Conservation (phyloP, 2,797 vertebrate species). For the Naso thynnoides region DNA sequence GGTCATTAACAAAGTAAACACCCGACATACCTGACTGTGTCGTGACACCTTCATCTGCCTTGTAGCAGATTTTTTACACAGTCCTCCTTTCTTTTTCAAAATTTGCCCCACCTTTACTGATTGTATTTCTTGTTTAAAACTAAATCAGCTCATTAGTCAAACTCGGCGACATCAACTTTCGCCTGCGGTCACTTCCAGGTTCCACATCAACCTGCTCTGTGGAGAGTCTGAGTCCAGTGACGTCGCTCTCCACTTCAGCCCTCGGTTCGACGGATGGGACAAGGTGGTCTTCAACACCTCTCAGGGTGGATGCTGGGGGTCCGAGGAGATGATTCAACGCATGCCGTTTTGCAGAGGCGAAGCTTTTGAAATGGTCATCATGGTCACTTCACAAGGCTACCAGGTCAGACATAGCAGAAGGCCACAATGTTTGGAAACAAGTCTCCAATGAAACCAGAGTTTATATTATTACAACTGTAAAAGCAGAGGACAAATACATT, state of each 20-base stretch:
- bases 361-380: conserved; percentile 83
- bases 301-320: conserved; percentile 70
- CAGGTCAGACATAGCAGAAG: conserved; percentile 74
- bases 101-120: conserved; percentile 13
- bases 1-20: conserved; percentile 39
- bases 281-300: conserved; percentile 87
- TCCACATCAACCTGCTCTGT: conserved; percentile 83
- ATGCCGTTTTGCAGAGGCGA: conserved; percentile 83
- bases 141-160: background rate
- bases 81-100: no score
- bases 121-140: conserved; percentile 15
- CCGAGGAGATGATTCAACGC: conserved; percentile 68
- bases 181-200: conserved; percentile 59
- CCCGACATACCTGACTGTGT: conserved; percentile 12
- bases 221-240: conserved; percentile 78
- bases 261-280: conserved; percentile 82
- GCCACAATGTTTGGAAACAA: background rate
- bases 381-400: conserved; percentile 72
- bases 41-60: background rate
- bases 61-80: background rate
- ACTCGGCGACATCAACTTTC: background rate
- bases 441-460: background rate
- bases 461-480: background rate
- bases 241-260: conserved; percentile 84
- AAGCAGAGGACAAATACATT: no score